A percentile compares a stretch with the other conserved stretches of the same genome.
Conservation (phyloP, 2,888 invertebrate species). For the Drosophila kuntzei region DNA sequence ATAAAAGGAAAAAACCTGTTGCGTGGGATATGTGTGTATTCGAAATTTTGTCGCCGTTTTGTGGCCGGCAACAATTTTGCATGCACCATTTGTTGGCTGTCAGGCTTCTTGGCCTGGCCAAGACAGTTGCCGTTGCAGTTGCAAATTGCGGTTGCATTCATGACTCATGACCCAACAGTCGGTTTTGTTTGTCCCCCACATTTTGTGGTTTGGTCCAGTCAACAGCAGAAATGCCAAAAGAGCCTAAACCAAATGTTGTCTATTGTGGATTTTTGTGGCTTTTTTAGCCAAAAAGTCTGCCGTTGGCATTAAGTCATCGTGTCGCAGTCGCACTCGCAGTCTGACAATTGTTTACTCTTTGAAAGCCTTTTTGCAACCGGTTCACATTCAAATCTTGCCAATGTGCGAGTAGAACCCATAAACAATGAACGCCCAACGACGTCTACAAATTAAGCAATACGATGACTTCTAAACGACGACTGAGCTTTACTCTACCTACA, state of each 20-base stretch:
- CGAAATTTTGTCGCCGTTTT: slow-evolving; percentile 36
- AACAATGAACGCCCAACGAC: slow-evolving; percentile 27
- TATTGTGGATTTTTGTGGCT: slow-evolving; percentile 21
- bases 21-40: slow-evolving; percentile 68
- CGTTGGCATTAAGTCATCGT: slow-evolving; percentile 55
- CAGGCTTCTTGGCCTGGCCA: slow-evolving; percentile 42
- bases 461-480: slow-evolving; percentile 23
- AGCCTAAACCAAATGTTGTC: slow-evolving; percentile 39
- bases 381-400: slow-evolving; percentile 41
- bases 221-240: slow-evolving; percentile 39
- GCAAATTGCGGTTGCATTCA: slow-evolving; percentile 40
- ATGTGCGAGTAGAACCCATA: slow-evolving; percentile 40
- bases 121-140: slow-evolving; percentile 34
- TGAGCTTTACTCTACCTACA: slow-evolving; percentile 9
- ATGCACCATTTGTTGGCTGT: slow-evolving; percentile 60
- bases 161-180: slow-evolving; percentile 46
- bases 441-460: slow-evolving; percentile 16
- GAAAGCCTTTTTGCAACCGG: slow-evolving; percentile 42
- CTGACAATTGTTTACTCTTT: slow-evolving; percentile 44
- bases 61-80: slow-evolving; percentile 56
- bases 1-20: slow-evolving; percentile 64
- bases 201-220: slow-evolving; percentile 46
- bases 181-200: not conserved
- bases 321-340: slow-evolving; percentile 15
- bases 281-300: slow-evolving; percentile 25